Evolutionary conservation across 2,888 invertebrate genomes (phyloP), one percentile per base, ranked within the genome.

Genomic region (Camponotus fellah): DNA sequence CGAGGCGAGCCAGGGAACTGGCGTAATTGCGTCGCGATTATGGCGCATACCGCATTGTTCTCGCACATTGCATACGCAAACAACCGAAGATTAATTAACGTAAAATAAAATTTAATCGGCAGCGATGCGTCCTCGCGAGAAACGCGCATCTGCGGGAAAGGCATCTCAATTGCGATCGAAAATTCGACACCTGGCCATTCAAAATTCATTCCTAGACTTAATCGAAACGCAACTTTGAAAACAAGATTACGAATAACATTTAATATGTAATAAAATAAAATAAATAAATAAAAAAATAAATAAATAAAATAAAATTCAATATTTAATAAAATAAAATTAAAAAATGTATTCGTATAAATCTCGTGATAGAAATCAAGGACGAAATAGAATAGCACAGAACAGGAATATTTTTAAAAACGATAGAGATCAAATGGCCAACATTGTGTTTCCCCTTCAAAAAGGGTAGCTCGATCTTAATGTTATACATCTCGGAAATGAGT

Each of bases 11-110:
- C 60, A 71, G 79, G 43, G 21, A 71, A 71, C 71, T 34, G 34
- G 46, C 71, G 60, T 72, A 80, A 80, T 80, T 80, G 79, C 79
- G 46, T 80, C 79, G 71, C 71, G 60, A 80, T 80, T 80, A 80
- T 80, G 72, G 79, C 72, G 79, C 37, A 71, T 60, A 46, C 60
- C 72, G 60, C 46, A 80, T 80, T 80, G 72, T 80, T 46, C 72
- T 58, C 72, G 72, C 17, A 46, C 60, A 80, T 80, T 80, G 79
- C 72, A 62, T 37, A 21, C 79, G 72, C 60, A 60, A 72, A 71
- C 56, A 71, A 34, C 72, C 60, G 72, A 80, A 72, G 79, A 80
- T 80, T 80, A 80, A 80, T 80, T 80, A 80, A 80, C 46, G 79
- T 34, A 26, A 60, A 72, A 80, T 80, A 80, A 80, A 80, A 80